Evolutionary conservation across 2,797 vertebrate genomes (phyloP), one percentile per base, ranked within the genome.

Genomic region (Euthynnus affinis): DNA sequence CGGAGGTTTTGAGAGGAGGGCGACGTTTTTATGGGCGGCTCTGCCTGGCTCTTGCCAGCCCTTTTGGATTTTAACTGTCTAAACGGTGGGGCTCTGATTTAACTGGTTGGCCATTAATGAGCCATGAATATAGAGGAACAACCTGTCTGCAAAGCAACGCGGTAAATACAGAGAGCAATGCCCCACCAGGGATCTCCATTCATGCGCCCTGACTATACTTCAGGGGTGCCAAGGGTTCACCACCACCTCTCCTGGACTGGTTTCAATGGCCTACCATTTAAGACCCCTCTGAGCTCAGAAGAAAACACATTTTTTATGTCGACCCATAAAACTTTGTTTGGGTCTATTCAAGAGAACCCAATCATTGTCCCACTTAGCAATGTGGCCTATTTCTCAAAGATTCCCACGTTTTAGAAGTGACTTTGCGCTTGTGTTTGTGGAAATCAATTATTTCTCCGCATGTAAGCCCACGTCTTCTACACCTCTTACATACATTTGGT

Each of bases 21-120:
- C 82, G 86, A 88, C 82, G 93, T 91, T 85, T 89, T 93, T 91
- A 91, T 93, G 83, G 88, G 88, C 89, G 88, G 82, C 90, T 90
- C 77, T 85, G 85, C 78, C 60, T 44, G 79, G 58, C 78, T 88
- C 74, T 87, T 83, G 74, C 81, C 87, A 87, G 86, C 92, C 94
- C 90, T 92, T 92, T 61, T 37, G 64, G 76, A 13, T 56, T 91
- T 91, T 87, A 94, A 93, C 94, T 89, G 88, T 94, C 87, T 89
- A 91, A 94, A 89, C 93, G 93, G 91, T 81, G 91, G 90, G 90
- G 90, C 89, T 95, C 92, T 88, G 93, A 96, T 96, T 96, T 94
- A 96, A 96, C 97, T 96, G 96, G 97, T 97, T 96, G 96, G 93
- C 93, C 91, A 93, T 95, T 95, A 95, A 96, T 92, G 95, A 95